Base-by-base conservation (phyloP, 1,140 invertebrate genomes). In the Theocolax elegans region DNA sequence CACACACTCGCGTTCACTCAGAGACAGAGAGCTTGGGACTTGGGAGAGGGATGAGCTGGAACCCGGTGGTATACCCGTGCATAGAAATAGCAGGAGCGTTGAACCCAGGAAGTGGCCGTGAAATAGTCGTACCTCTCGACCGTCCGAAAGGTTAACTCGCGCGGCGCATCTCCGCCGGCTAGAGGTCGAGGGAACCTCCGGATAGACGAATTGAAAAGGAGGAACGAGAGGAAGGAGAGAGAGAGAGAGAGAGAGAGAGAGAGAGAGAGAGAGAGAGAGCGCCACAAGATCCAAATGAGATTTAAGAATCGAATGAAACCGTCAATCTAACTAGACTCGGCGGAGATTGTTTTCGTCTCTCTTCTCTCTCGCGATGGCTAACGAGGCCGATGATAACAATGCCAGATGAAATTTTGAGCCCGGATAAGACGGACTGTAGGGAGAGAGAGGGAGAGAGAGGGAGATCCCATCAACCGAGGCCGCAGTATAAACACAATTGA, bases 91-190 rank as follows among this genome's bases (percentile, higher is more conserved):
- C 69, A 71, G 70, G 83, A 83, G 75, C 83, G 73, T 82, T 85
- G 81, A 84, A 84, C 83, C 78, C 82, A 82, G 82, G 79, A 83
- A 83, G 76, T 81, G 81, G 78, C 80, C 82, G 78, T 83, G 81
- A 83, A 83, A 82, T 82, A 83, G 79, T 82, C 78, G 81, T 81
- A 81, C 38, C 12, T 27, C 51, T 38, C 35, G 10, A 12, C n/a
- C 56, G 75, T 80, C 70, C 63, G 75, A 83, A 82, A 82, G 81
- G 77, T 82, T 81, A 82, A 83, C 79, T 79, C 76, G 74, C 70
- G 74, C 75, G 77, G 74, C 74, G 75, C 77, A 77, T 79, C 77
- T 77, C 58, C 40, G 17, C 9, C 17, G 38, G 15, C 38, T 46
- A 66, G 40, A 66, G 70, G 62, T 71, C 62, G 62, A 66, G 70